phyloP scores from a whole-genome alignment of 2,888 invertebrate genomes.

The Drosophila pseudotakahashii region DNA sequence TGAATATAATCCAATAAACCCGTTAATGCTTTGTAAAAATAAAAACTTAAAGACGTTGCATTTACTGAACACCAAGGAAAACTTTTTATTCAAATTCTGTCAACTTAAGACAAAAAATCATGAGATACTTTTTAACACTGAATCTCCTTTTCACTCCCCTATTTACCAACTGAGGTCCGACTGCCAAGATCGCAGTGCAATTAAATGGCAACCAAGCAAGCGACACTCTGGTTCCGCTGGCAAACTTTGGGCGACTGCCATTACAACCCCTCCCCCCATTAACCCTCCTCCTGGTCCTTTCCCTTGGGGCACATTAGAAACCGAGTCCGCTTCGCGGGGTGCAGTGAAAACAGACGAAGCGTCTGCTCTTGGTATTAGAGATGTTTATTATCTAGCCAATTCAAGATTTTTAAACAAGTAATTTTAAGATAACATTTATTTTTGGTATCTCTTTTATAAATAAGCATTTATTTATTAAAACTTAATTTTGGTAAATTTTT shows the following conservation, averaged over 20 bases:
- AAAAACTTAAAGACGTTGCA: too few relatives aligned
- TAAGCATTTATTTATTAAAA: too few relatives aligned
- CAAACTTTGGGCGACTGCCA: constrained; percentile 24
- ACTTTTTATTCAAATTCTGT: too few relatives aligned
- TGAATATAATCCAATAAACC: too few relatives aligned
- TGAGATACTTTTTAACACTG: constrained; percentile 3
- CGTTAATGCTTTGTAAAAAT: too few relatives aligned
- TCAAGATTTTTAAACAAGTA: too few relatives aligned
- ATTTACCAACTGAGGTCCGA: neutral
- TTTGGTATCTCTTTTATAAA: too few relatives aligned
- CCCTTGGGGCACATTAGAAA: constrained; percentile 27
- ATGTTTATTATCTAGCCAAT: neutral
- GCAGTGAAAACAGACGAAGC: constrained; percentile 49
- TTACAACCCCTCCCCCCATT: neutral
- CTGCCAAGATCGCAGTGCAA: constrained; percentile 24
- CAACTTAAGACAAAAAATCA: too few relatives aligned
- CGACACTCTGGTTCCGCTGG: constrained; percentile 39
- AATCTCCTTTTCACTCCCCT: neutral
- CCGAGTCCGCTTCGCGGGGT: constrained; percentile 54
- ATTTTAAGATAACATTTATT: too few relatives aligned
- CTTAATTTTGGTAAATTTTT: too few relatives aligned
- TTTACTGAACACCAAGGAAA: too few relatives aligned
- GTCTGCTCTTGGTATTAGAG: constrained; percentile 50
- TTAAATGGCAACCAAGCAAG: constrained; percentile 53
- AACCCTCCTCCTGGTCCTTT: neutral